Evolutionary conservation across 2,888 invertebrate genomes (phyloP), one percentile per base, ranked within the genome.

Genomic region (Gortyna flavago): DNA sequence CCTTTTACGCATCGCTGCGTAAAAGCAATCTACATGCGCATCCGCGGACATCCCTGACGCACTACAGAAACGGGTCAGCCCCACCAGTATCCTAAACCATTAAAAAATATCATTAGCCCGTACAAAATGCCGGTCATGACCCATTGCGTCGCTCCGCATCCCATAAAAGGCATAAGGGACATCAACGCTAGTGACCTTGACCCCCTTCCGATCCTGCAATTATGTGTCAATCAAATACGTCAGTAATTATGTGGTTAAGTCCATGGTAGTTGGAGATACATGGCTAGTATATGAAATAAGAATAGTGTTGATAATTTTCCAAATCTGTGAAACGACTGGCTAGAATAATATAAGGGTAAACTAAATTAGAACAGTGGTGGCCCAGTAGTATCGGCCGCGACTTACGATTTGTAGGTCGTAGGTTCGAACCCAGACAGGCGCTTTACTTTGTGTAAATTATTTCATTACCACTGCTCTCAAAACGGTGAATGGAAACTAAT

Each of bases 161-260:
- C 57, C 16, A 41, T 62, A 71, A 78, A 77, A 57, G 84, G 61
- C 57, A 57, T 59, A 81, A 51, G 67, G 69, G 57, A 83, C 71
- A 59, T 78, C 48, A 64, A 51, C 78, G 79, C 79, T 64, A 71
- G 48, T n/a, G 57, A 61, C 80, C 80, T 71, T 81, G 80, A 64
- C 84, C 80, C 4, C 21, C 16, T 83, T 83, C 11, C 16, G 21
- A 65, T 83, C 29, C 77, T 83, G 84, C 32, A 78, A 80, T 77
- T 32, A 77, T 77, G 18, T 67, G 69, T 67, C 54, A 71, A 83
- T 80, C 61, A 77, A 38, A 25, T 48, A 54, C 16, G 38, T 21
- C 13, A 35, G 44, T 73, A 25, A 59, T 54, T 25, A 48, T 38
- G 59, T 54, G 69, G 59, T 59, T 16, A 32, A 16, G 25, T 29